Percentiles rank a stretch among this genome's conserved stretches.
These are phyloP conservation scores for Meleagris gallopavo DNA, from an alignment of 2,113 vertebrate species.

Conservation along the genomic window DNA sequence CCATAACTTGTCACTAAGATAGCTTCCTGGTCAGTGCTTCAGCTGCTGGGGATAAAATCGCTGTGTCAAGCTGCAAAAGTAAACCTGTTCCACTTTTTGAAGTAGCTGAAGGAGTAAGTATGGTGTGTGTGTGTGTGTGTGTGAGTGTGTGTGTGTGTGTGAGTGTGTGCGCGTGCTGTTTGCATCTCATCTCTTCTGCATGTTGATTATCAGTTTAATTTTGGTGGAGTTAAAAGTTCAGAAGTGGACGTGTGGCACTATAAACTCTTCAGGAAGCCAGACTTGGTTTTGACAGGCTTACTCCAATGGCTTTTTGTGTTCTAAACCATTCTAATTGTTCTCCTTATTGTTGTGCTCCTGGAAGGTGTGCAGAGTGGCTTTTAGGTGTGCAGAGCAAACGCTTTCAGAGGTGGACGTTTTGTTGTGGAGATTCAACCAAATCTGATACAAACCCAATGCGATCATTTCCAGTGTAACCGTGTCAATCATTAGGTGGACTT, in stretches of 20 bases:
- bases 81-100: constrained; percentile 88
- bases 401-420: not conserved
- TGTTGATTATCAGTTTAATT: not conserved
- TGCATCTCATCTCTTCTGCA: not conserved
- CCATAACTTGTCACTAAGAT: constrained; percentile 86
- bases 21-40: constrained; percentile 93
- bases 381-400: not conserved
- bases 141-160: too few species aligned
- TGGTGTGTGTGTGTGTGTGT: not conserved
- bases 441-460: not conserved
- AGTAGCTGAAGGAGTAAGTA: constrained; percentile 93
- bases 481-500: constrained; percentile 18
- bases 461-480: not conserved
- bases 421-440: not conserved
- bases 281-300: not conserved
- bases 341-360: not conserved
- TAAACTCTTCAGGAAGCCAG: not conserved
- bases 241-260: not conserved
- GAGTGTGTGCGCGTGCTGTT: not conserved
- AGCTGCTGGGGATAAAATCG: constrained; percentile 92
- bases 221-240: not conserved
- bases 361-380: not conserved
- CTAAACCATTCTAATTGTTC: not conserved
- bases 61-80: constrained; percentile 91
- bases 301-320: not conserved